A percentile compares a stretch with the other conserved stretches of the same genome.
Conservation (phyloP, 2,113 vertebrate species). For the Scortum barcoo region DNA sequence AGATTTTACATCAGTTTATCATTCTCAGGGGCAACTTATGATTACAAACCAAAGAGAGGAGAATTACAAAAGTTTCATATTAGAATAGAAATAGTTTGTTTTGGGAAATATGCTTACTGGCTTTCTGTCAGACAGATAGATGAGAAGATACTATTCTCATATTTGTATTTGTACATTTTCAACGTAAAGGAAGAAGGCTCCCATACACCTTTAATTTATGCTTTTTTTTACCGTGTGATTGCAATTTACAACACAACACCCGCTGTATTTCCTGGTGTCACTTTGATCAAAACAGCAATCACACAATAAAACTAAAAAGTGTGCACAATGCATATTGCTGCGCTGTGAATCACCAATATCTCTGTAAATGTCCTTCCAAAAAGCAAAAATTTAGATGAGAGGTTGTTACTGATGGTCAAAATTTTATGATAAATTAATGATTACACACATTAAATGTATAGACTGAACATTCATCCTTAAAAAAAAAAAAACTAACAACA, state of each 20-base stretch:
- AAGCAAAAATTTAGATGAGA: conserved; percentile 5
- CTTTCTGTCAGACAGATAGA: conserved; percentile 12
- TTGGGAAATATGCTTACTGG: not conserved
- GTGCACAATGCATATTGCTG: not conserved
- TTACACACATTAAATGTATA: conserved; percentile 17
- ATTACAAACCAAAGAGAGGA: not conserved
- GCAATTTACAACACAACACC: conserved; percentile 20
- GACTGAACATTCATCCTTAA: conserved; percentile 44
- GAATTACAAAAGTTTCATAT: conserved; percentile 8
- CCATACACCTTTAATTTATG: conserved; percentile 34
- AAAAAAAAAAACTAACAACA: not conserved
- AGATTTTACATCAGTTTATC: conserved; percentile 3
- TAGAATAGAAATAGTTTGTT: conserved; percentile 28
- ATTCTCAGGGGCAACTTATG: conserved; percentile 14
- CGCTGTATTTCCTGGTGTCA: conserved; percentile 4
- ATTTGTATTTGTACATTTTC: too few relatives aligned
- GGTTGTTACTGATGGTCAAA: not conserved
- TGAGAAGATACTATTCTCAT: not conserved
- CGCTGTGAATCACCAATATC: not conserved
- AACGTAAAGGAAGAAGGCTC: conserved; percentile 20
- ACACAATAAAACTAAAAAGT: conserved; percentile 18
- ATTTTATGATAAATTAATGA: conserved; percentile 41
- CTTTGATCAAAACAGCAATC: conserved; percentile 27
- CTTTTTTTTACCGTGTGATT: conserved; percentile 33
- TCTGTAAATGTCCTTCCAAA: not conserved